Conservation (phyloP, 2,797 vertebrate species). For the Sebastolobus alascanus region DNA sequence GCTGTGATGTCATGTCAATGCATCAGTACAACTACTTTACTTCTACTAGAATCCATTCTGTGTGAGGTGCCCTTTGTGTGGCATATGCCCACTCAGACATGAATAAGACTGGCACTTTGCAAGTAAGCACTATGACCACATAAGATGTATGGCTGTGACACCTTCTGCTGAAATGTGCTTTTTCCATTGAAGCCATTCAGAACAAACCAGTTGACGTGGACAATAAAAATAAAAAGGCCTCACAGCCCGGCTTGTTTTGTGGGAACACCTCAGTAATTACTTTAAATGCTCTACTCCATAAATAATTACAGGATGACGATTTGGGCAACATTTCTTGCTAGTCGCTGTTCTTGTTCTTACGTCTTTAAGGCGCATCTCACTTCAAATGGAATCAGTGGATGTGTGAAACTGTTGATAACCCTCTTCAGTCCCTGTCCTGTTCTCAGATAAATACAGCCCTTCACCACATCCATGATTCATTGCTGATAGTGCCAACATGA, state of each 20-base stretch:
- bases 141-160: conserved; percentile 75
- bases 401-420: conserved; percentile 63
- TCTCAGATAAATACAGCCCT: conserved; percentile 63
- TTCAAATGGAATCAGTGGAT: conserved; percentile 47
- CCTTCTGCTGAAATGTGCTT: conserved; percentile 71
- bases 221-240: conserved; percentile 45
- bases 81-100: conserved; percentile 77
- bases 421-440: conserved; percentile 51
- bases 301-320: conserved; percentile 43
- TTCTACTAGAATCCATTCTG: conserved; percentile 46
- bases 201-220: conserved; percentile 59
- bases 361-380: conserved; percentile 41
- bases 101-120: conserved; percentile 83
- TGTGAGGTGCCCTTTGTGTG: conserved; percentile 70
- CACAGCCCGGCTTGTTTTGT: conserved; percentile 27
- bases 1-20: conserved; percentile 74
- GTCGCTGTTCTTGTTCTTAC: conserved; percentile 35
- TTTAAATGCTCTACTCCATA: conserved; percentile 48
- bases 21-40: conserved; percentile 62
- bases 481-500: conserved; percentile 57
- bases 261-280: conserved; percentile 45
- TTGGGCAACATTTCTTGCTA: conserved; percentile 33
- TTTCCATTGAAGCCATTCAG: conserved; percentile 54
- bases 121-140: conserved; percentile 73
- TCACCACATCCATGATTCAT: conserved; percentile 66